Evolutionary conservation across 2,797 vertebrate genomes (phyloP).

Genomic region (Lutra lutra): DNA sequence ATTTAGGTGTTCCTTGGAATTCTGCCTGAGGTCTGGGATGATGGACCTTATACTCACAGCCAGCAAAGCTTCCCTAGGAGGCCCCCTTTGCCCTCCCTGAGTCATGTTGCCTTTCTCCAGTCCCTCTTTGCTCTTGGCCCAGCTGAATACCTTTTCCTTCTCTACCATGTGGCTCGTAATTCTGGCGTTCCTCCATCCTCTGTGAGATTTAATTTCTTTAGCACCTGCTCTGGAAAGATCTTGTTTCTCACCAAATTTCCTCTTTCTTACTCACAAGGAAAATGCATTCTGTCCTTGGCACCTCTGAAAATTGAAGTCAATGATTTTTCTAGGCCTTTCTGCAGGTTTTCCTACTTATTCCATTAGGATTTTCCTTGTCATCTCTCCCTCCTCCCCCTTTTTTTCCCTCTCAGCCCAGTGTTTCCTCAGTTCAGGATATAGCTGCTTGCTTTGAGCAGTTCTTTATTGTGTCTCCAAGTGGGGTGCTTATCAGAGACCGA

Average conservation of each 20-base stretch:
- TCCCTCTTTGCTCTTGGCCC: neutral
- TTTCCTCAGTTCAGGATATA: neutral
- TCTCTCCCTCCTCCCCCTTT: neutral
- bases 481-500: neutral
- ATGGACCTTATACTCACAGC: neutral
- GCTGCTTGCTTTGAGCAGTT: neutral
- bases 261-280: constrained; percentile 49
- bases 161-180: neutral
- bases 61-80: neutral
- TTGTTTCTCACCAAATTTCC: constrained; percentile 15
- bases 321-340: constrained; percentile 30
- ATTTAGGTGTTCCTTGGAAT: neutral
- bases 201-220: constrained; percentile 64
- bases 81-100: accelerated
- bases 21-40: neutral
- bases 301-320: constrained; percentile 29
- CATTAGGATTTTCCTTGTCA: constrained; percentile 6
- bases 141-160: neutral
- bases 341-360: constrained; percentile 5
- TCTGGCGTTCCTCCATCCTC: neutral
- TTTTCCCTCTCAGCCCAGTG: neutral
- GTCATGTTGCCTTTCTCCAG: neutral
- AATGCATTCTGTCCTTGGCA: constrained; percentile 53
- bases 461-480: neutral
- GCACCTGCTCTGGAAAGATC: constrained; percentile 49